phyloP scores from a whole-genome alignment of 2,888 invertebrate species.

The Orthonychiurus folsomi region DNA sequence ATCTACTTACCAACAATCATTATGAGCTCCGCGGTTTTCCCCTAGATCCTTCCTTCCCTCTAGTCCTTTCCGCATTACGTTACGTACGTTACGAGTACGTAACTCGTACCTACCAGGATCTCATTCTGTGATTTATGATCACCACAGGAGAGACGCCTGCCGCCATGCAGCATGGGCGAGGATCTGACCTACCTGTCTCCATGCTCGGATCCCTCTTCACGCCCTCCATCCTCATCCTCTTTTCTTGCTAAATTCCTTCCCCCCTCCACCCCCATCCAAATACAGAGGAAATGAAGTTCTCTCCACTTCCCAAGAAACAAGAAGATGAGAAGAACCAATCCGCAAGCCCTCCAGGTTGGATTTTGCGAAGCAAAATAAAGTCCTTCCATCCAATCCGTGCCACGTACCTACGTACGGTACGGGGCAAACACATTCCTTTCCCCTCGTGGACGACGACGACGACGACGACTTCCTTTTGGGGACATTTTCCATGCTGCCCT shows the following conservation, averaged over 20 bases:
- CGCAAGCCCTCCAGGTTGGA: background rate
- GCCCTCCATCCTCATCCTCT: conserved; percentile 1
- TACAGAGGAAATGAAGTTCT: background rate
- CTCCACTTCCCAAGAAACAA: too few relatives aligned
- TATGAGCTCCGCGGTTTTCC: background rate
- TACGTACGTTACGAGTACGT: too few relatives aligned
- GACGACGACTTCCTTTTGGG: too few relatives aligned
- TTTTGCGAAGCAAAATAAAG: too few relatives aligned
- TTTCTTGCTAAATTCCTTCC: background rate
- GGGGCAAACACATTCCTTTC: too few relatives aligned
- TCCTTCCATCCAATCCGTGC: too few relatives aligned
- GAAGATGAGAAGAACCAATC: background rate
- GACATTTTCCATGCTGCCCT: too few relatives aligned
- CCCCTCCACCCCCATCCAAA: conserved; percentile 1
- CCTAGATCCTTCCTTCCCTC: background rate
- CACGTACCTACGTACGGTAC: too few relatives aligned
- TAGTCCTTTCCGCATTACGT: background rate
- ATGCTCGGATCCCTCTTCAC: conserved; percentile 8
- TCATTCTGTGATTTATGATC: conserved; percentile 13
- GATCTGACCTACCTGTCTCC: conserved; percentile 18
- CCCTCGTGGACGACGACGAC: too few relatives aligned
- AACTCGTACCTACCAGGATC: too few relatives aligned
- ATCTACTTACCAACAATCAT: conserved; percentile 1
- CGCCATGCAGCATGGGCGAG: conserved; percentile 38
- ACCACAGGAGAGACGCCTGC: conserved; percentile 37